These are phyloP conservation scores for Neotoxoptera formosana DNA, from an alignment of 1,140 invertebrate species.

Conservation along the genomic window DNA sequence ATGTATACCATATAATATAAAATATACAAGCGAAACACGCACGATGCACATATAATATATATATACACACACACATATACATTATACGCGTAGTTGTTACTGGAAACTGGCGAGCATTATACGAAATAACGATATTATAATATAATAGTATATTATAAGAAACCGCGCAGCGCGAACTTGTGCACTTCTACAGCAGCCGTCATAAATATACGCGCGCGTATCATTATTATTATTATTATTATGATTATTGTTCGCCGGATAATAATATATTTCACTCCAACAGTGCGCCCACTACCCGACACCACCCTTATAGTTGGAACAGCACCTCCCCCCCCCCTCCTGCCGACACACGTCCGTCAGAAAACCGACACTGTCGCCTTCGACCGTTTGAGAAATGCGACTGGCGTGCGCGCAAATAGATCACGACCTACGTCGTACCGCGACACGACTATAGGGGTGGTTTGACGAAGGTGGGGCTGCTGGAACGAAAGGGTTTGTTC, in stretches of 20 bases:
- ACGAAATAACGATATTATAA: neutral
- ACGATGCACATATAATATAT: neutral
- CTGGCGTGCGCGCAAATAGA: constrained; percentile 30
- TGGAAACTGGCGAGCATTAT: neutral
- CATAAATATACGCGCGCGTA: constrained; percentile 4
- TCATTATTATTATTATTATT: constrained; percentile 1
- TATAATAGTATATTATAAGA: neutral
- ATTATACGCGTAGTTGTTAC: neutral
- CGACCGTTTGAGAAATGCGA: constrained; percentile 38
- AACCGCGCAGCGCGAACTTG: neutral
- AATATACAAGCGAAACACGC: neutral
- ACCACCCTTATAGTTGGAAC: neutral
- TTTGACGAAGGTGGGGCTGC: constrained; percentile 20
- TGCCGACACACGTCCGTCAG: neutral
- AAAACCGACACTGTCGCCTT: neutral
- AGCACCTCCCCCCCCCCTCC: no score
- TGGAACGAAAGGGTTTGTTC: neutral
- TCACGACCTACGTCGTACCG: constrained; percentile 24
- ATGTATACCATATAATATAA: neutral
- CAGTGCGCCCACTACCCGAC: neutral
- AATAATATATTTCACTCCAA: constrained; percentile 8
- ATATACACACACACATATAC: no score
- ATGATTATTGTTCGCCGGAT: constrained; percentile 4
- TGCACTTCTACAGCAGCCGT: neutral
- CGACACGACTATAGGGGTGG: constrained; percentile 17